Percentiles rank a stretch among this genome's conserved stretches.
phyloP scores from a whole-genome alignment of 2,888 invertebrate genomes.

The Siphlonurus alternatus region DNA sequence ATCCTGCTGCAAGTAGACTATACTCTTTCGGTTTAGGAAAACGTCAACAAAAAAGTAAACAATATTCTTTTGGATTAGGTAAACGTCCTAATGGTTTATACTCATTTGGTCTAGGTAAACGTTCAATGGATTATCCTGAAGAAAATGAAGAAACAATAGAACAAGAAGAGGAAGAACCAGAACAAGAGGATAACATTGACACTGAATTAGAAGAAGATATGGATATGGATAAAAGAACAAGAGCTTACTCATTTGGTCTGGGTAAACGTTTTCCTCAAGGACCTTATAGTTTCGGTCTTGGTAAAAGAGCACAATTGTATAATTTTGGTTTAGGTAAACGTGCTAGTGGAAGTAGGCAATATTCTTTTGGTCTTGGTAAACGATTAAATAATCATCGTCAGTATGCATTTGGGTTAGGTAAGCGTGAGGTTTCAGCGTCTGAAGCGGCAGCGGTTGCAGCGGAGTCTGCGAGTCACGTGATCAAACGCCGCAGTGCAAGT shows the following conservation, averaged over 20 bases:
- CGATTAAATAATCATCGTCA: conserved; percentile 10
- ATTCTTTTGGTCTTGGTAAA: conserved; percentile 20
- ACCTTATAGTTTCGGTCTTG: conserved; percentile 52
- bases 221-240: not conserved
- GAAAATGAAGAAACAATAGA: not conserved
- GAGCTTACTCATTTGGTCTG: conserved; percentile 6
- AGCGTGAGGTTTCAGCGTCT: conserved; percentile 22
- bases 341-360: conserved; percentile 8
- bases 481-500: not conserved
- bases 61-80: conserved; percentile 18
- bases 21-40: conserved; percentile 16
- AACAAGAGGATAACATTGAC: not conserved
- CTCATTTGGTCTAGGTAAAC: conserved; percentile 19
- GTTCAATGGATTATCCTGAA: conserved; percentile 9
- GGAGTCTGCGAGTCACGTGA: conserved; percentile 2
- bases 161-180: not conserved
- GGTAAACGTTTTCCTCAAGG: conserved; percentile 19
- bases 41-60: conserved; percentile 8
- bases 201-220: not conserved
- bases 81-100: conserved; percentile 15
- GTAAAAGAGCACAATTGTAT: conserved; percentile 26
- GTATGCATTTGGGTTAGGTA: conserved; percentile 40
- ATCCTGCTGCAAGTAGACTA: not conserved
- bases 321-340: conserved; percentile 15
- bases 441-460: conserved; percentile 10